Evolutionary conservation across 1,140 invertebrate species (phyloP).

Genomic region (Saxidomus purpurata): DNA sequence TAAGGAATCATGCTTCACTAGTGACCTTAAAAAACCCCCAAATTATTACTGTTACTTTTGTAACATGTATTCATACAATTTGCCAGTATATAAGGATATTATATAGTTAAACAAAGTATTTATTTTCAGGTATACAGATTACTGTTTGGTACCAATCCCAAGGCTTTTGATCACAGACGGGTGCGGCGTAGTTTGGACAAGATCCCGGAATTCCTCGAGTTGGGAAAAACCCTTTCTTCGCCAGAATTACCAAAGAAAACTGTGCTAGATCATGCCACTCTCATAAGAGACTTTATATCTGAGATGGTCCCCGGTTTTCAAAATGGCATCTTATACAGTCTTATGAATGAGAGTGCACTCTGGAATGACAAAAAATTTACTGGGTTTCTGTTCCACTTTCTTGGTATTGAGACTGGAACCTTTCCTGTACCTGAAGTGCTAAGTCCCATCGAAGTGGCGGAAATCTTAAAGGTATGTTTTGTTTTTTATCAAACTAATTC

Average conservation of each 20-base stretch:
- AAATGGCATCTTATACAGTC: slow-evolving; percentile 59
- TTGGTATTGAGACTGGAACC: slow-evolving; percentile 33
- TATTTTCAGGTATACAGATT: slow-evolving; percentile 75
- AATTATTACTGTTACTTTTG: too few species aligned
- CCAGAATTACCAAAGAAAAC: neutral
- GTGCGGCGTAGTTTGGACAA: slow-evolving; percentile 14
- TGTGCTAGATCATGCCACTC: neutral
- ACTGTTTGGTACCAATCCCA: slow-evolving; percentile 72
- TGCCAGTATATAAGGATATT: too few species aligned
- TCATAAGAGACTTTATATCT: neutral
- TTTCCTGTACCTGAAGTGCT: slow-evolving; percentile 41
- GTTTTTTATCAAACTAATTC: too few species aligned
- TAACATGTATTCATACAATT: too few species aligned
- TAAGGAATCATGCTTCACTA: too few species aligned
- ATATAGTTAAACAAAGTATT: too few species aligned
- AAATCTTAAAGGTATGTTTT: slow-evolving; percentile 71
- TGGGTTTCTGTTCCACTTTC: slow-evolving; percentile 45
- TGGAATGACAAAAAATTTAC: slow-evolving; percentile 43
- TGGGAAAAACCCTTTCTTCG: neutral
- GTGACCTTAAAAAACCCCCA: too few species aligned
- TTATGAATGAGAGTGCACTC: slow-evolving; percentile 60
- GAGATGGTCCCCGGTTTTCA: slow-evolving; percentile 34
- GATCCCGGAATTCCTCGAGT: neutral
- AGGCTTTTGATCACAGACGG: neutral
- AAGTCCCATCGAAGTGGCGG: slow-evolving; percentile 60